These are phyloP conservation scores for Petrolisthes manimaculis DNA, from an alignment of 2,888 invertebrate genomes.

Conservation along the genomic window DNA sequence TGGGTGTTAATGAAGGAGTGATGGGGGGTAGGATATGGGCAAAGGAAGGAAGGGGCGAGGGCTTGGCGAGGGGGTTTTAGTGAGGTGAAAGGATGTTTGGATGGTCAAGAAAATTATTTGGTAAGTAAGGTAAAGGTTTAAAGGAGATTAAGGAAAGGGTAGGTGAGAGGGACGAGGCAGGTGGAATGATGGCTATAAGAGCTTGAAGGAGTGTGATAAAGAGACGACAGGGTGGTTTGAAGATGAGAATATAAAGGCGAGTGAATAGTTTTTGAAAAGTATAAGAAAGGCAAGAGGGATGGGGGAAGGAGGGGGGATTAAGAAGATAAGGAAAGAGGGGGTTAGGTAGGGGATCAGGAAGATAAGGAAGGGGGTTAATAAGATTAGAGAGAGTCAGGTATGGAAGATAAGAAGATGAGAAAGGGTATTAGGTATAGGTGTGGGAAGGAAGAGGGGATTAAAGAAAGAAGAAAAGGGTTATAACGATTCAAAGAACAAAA, in stretches of 20 bases:
- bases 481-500: neutral
- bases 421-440: neutral
- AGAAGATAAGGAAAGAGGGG: neutral
- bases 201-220: neutral
- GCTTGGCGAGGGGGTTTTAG: too few species aligned
- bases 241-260: neutral
- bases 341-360: neutral
- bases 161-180: neutral
- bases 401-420: neutral
- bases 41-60: neutral
- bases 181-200: neutral
- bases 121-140: neutral
- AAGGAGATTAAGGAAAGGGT: neutral
- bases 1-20: neutral
- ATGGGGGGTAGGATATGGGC: neutral
- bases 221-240: neutral
- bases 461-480: neutral
- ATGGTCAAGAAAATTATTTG: neutral
- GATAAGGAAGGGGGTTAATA: neutral
- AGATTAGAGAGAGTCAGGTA: neutral
- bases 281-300: neutral
- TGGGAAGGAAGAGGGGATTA: slow-evolving; percentile 15
- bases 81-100: too few species aligned
- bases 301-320: neutral
- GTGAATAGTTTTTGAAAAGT: neutral